Evolutionary conservation across 2,888 invertebrate genomes (phyloP).

Genomic region (Harpalus rufipes): DNA sequence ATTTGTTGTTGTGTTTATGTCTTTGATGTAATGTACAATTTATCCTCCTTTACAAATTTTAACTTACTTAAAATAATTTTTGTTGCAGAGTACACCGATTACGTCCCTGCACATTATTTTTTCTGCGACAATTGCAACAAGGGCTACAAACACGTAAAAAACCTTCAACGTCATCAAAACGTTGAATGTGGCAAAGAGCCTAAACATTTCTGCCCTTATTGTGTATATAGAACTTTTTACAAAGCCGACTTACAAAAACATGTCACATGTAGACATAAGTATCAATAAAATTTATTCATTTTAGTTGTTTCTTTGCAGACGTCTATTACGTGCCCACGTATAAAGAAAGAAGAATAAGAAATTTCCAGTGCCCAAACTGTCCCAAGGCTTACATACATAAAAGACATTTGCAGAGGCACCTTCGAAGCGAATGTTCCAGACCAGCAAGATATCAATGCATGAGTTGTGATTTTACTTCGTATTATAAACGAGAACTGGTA

Average conservation of each 20-base stretch:
- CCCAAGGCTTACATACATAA: slow-evolving; percentile 74
- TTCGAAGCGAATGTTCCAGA: slow-evolving; percentile 74
- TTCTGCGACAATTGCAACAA: slow-evolving; percentile 26
- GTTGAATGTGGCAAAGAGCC: slow-evolving; percentile 75
- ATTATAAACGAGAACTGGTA: slow-evolving; percentile 57
- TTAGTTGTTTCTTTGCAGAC: slow-evolving; percentile 18
- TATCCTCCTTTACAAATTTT: background rate
- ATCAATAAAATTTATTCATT: slow-evolving; percentile 27
- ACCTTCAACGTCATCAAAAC: slow-evolving; percentile 72
- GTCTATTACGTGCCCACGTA: slow-evolving; percentile 22
- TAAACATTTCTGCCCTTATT: slow-evolving; percentile 76
- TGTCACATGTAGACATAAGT: slow-evolving; percentile 8
- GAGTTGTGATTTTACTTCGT: slow-evolving; percentile 72
- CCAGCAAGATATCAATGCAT: slow-evolving; percentile 75
- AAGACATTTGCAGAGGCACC: slow-evolving; percentile 74
- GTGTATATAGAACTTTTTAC: slow-evolving; percentile 69
- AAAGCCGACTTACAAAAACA: slow-evolving; percentile 28
- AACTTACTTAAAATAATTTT: slow-evolving; percentile 4
- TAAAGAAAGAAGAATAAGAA: slow-evolving; percentile 40
- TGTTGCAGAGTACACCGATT: slow-evolving; percentile 18
- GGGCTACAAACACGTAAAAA: slow-evolving; percentile 32
- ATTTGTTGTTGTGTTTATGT: no score
- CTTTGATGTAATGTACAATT: no score
- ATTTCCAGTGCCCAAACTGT: slow-evolving; percentile 72
- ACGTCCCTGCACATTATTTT: background rate